Percentiles rank a stretch among this genome's conserved stretches.
Conservation (phyloP, 2,888 invertebrate genomes). For the Temnothorax unifasciatus region DNA sequence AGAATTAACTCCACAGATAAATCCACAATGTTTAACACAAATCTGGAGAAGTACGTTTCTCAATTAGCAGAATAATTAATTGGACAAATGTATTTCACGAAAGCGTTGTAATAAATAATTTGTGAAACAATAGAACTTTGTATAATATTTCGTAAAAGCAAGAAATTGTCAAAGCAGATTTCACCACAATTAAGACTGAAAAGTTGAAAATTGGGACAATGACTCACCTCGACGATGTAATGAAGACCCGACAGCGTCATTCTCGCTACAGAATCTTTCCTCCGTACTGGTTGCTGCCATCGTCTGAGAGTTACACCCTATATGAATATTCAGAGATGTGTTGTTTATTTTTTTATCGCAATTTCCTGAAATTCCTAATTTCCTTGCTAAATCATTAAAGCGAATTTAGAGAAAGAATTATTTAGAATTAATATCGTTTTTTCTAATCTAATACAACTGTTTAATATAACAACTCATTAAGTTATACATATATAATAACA, state of each 20-base stretch:
- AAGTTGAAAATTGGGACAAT: conserved; percentile 4
- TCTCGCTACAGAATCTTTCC: conserved; percentile 94
- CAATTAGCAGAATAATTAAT: conserved; percentile 11
- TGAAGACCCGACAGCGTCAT: conserved; percentile 94
- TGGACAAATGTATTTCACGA: not conserved
- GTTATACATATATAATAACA: not conserved
- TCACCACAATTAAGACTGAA: not conserved
- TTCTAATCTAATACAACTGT: not conserved
- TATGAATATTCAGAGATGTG: conserved; percentile 77
- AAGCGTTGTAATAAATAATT: not conserved
- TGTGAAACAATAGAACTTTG: not conserved
- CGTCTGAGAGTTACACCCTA: conserved; percentile 87
- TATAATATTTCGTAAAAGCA: not conserved
- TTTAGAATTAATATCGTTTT: not conserved
- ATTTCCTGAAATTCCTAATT: not conserved
- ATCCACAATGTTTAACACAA: not conserved
- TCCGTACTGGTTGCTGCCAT: conserved; percentile 86
- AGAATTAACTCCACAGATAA: not conserved
- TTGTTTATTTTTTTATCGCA: not conserved
- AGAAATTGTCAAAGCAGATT: not conserved
- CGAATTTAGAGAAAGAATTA: not conserved
- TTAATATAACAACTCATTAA: not conserved
- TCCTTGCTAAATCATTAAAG: not conserved
- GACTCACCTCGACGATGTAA: conserved; percentile 92
- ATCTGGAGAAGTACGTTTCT: not conserved